These are phyloP conservation scores for Thymallus thymallus DNA, from an alignment of 2,113 vertebrate species.

Conservation along the genomic window DNA sequence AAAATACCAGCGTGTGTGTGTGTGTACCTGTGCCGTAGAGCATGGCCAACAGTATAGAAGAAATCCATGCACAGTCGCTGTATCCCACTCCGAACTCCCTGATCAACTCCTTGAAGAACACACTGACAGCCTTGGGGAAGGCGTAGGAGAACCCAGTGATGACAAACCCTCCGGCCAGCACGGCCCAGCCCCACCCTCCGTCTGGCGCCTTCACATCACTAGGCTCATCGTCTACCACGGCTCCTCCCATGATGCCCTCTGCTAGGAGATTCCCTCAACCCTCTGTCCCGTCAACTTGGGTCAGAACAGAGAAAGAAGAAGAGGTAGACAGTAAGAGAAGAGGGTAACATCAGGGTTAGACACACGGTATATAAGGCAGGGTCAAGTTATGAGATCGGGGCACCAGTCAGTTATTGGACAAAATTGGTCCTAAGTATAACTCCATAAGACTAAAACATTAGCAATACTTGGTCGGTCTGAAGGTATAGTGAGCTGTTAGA, in stretches of 20 bases:
- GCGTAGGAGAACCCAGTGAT: conserved; percentile 98
- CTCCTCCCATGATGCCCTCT: conserved; percentile 82
- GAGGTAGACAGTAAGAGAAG: background rate
- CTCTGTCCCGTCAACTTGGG: background rate
- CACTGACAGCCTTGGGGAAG: conserved; percentile 94
- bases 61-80: conserved; percentile 95
- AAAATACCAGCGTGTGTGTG: no score
- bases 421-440: no score
- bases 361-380: no score
- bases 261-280: background rate
- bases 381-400: no score
- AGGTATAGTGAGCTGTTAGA: no score
- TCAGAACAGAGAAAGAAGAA: background rate
- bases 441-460: no score
- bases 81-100: conserved; percentile 88
- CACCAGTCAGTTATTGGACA: no score
- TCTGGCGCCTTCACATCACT: conserved; percentile 84
- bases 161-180: conserved; percentile 89
- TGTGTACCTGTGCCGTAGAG: conserved; percentile 89
- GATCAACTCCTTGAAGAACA: conserved; percentile 96
- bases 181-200: conserved; percentile 94
- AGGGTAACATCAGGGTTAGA: no score
- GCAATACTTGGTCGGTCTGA: no score
- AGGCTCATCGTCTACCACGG: conserved; percentile 75
- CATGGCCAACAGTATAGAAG: conserved; percentile 95